Evolutionary conservation across 2,797 vertebrate species (phyloP), one percentile per base, ranked within the genome.

Genomic region (Psittacula echo): DNA sequence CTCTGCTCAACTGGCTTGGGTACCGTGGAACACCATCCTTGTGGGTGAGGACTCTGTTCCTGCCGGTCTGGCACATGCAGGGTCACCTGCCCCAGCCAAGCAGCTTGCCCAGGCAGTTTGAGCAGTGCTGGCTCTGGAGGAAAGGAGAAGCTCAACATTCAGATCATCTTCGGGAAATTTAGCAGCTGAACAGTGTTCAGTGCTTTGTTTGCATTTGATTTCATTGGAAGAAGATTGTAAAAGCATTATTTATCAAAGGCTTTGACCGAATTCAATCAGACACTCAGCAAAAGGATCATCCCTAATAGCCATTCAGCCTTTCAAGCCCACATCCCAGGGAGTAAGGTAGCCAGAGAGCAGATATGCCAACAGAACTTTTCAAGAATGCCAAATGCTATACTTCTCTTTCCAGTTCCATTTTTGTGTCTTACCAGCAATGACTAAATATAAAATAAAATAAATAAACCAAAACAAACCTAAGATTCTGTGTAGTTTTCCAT

Each of bases 1-100:
- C 48, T 85, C 48, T 80, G 30, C 18, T 73, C 7, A 5, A 54
- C 30, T 42, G 68, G 62, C 27, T 60, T 50, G 18, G 23, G 24
- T 37, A 54, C 13, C 1, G 0, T 13, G 50, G 29, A 26, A 34
- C 1, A 0, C 29, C 58, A 12, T 1, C 15, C 41, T 12, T 54
- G 37, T 5, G 19, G 29, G 39, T 10, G 9, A 72, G 47, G 47
- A 50, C 27, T 18, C 45, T 71, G 6, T 32, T 24, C 34, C 45
- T 42, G 22, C 45, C 65, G 65, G 12, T 24, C 56, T 19, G 20
- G 76, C 51, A 77, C n/a, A 30, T 13, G 14, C 20, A 17, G 19
- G 42, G 48, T 62, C 5, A 1, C 26, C 41, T 48, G 26, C 34
- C 41, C 41, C n/a, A 41, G 62, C 29, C 45, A 21, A 61, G 20